These are phyloP conservation scores for Dendroctonus valens DNA, from an alignment of 1,140 invertebrate genomes.

Conservation along the genomic window DNA sequence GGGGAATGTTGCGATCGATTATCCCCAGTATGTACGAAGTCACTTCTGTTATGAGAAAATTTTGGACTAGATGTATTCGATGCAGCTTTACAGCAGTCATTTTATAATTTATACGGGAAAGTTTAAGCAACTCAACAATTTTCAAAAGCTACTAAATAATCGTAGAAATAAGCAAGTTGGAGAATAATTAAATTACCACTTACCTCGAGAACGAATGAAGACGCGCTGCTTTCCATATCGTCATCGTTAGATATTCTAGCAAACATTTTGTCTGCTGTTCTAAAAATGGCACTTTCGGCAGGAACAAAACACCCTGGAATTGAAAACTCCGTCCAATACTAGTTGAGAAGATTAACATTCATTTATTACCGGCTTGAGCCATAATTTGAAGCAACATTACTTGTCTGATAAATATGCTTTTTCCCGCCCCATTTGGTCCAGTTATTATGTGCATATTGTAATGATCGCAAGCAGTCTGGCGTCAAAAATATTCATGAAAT, in stretches of 20 bases:
- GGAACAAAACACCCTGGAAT: constrained; percentile 75
- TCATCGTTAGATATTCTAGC: constrained; percentile 81
- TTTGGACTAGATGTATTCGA: too few species aligned
- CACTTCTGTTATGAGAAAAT: too few species aligned
- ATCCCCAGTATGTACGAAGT: too few species aligned
- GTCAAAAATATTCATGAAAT: not conserved
- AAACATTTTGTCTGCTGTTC: constrained; percentile 76
- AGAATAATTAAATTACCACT: constrained; percentile 6
- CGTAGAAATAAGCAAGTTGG: too few species aligned
- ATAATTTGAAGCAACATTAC: constrained; percentile 86
- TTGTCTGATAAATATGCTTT: constrained; percentile 89
- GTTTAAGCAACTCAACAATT: too few species aligned
- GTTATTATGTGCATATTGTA: constrained; percentile 81
- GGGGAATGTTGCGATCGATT: too few species aligned
- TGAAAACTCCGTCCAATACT: not conserved
- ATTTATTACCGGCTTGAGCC: constrained; percentile 70
- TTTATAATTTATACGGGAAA: too few species aligned
- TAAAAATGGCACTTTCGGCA: constrained; percentile 72
- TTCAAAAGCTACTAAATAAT: too few species aligned
- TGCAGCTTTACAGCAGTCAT: too few species aligned
- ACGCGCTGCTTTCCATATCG: constrained; percentile 78
- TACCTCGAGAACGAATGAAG: constrained; percentile 84
- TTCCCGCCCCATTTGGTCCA: constrained; percentile 93
- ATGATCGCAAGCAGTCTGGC: constrained; percentile 67
- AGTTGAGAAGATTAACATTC: not conserved